Evolutionary conservation across 2,797 vertebrate genomes (phyloP), one percentile per base, ranked within the genome.

Genomic region (Clangula hyemalis): DNA sequence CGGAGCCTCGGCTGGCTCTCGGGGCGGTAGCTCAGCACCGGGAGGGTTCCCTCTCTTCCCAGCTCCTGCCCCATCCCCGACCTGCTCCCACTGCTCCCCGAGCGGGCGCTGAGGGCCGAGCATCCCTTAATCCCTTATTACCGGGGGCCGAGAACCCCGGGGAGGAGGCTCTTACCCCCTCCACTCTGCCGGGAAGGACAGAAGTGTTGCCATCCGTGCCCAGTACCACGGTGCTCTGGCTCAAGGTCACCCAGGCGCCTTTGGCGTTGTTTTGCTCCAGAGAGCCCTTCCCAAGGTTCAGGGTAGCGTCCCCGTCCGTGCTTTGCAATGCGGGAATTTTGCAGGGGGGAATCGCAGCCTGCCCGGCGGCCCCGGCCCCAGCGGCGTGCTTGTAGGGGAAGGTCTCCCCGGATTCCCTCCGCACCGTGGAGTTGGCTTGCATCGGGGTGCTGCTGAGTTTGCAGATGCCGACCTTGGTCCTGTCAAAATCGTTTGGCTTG

Each of bases 191-290:
- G 17, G 99, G 98, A 82, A 99, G 98, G 68, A 99, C 99, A 38
- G 99, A 99, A 68, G 99, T 98, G 98, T 98, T 99, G 75, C 99
- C 99, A 96, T 99, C 99, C 72, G 99, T 97, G 85, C 99, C 99
- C 98, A 99, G 97, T 38, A 99, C 98, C 97, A 99, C 99, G 66
- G 99, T 99, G 90, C 99, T 99, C 97, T 99, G 99, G 98, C 98
- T 99, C 98, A 99, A 98, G 75, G 98, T 97, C 87, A 98, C 98
- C 99, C 99, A 99, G 97, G 98, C 98, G 72, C 98, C 97, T 58
- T 97, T 97, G 95, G 98, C 96, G 90, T 98, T 98, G 98, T 99
- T 99, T 94, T 97, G 98, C 97, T 99, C 98, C 86, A 98, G 90
- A 2, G 98, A 97, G 97, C 98, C 97, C 97, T 98, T 98, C 30